Evolutionary conservation across 2,888 invertebrate genomes (phyloP).

Genomic region (Ephialtes manifestator): DNA sequence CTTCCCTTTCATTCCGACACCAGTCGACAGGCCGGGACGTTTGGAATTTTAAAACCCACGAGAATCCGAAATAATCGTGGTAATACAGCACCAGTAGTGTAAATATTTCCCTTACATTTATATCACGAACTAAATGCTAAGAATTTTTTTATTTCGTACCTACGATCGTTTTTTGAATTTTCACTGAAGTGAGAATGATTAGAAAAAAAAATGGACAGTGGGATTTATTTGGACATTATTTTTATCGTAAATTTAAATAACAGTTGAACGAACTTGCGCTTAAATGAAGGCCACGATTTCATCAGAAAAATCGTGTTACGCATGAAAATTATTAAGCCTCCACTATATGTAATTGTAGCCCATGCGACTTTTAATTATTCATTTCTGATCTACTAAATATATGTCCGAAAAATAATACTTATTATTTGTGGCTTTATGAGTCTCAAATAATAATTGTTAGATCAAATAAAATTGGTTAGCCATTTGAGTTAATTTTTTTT

Average conservation of each 20-base stretch:
- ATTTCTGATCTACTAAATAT: not conserved
- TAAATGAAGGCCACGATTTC: too few species aligned
- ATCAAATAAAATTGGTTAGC: not conserved
- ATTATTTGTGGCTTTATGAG: too few species aligned
- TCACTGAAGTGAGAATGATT: not conserved
- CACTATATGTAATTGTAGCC: not conserved
- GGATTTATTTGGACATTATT: not conserved
- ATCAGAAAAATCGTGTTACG: too few species aligned
- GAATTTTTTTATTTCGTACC: not conserved
- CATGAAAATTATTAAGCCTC: too few species aligned
- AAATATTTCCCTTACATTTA: slow-evolving; percentile 4
- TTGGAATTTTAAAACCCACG: slow-evolving; percentile 62
- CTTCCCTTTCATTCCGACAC: slow-evolving; percentile 22
- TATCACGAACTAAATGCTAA: not conserved
- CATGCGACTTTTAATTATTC: not conserved
- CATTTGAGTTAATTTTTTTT: not conserved
- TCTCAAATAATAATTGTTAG: too few species aligned
- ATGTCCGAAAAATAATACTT: too few species aligned
- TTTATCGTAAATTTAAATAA: not conserved
- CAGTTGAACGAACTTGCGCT: too few species aligned
- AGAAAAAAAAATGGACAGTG: not conserved
- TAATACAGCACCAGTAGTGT: not conserved
- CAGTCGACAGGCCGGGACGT: slow-evolving; percentile 41
- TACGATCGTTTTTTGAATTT: not conserved
- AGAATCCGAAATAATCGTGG: slow-evolving; percentile 8